Evolutionary conservation across 1,140 invertebrate genomes (phyloP), one percentile per base, ranked within the genome.

Genomic region (Ruditapes philippinarum): DNA sequence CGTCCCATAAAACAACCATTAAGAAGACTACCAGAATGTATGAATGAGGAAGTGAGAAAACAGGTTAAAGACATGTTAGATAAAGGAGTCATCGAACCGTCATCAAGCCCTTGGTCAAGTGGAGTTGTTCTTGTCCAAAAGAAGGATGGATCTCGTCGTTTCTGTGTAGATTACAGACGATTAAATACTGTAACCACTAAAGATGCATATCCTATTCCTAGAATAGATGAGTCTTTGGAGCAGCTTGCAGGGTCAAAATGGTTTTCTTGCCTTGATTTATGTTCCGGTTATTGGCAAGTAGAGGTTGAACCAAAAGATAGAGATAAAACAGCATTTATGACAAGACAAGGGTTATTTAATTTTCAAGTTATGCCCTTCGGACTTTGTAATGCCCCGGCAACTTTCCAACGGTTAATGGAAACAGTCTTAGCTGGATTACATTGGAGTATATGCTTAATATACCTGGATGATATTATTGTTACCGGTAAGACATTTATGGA

Each of bases 331-430:
- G 70, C 49, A 28, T 85, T 38, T 57, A 9, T 36, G 28, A 74
- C 65, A 17, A 73, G 65, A 31, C 36, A 49, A 33, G 42, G 82
- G 19, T n/a, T 85, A 28, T 85, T 73, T 33, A 45, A 85, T n/a
- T 85, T 85, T 57, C 70, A 49, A 5, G 45, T 74, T 14, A 85
- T 73, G 65, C 65, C 82, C n/a, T 85, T 85, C 38, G 82, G 82
- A 19, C 82, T 85, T n/a, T 85, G 82, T 33, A 85, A 85, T 25
- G 83, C 83, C 17, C 65, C 83, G 4, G 45, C 65, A n/a, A 85
- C 83, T 0, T 85, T 85, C 74, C 62, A 85, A 14, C 42, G 65
- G 1, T 33, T 85, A 3, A 74, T 85, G 19, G 49, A 85, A 38
- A 54, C 36, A 33, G 51, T 73, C 12, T 40, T 85, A 33, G 25